Evolutionary conservation across 1,140 invertebrate genomes (phyloP).

Genomic region (Camponotus floridanus): DNA sequence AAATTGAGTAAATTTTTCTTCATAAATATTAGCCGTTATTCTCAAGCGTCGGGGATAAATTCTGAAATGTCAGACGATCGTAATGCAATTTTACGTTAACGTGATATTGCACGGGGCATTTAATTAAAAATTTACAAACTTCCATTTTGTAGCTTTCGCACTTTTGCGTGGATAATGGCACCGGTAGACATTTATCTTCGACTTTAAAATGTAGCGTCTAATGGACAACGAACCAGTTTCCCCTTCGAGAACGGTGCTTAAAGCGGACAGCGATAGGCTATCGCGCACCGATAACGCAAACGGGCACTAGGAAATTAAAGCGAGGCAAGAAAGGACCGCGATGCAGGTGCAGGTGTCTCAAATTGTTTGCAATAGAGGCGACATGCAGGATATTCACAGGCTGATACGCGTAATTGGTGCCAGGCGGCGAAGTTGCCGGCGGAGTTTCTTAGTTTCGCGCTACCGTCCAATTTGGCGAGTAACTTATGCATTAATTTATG

Average conservation of each 20-base stretch:
- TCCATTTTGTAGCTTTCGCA: background rate
- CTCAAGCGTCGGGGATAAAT: conserved; percentile 13
- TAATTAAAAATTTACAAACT: conserved; percentile 15
- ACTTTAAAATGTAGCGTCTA: background rate
- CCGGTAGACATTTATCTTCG: background rate
- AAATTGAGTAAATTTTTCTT: background rate
- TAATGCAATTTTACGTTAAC: background rate
- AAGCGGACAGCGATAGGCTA: conserved; percentile 22
- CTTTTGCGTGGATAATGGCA: background rate
- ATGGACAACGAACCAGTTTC: background rate
- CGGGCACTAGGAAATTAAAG: background rate
- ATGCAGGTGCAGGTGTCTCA: conserved; percentile 33
- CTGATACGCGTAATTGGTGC: conserved; percentile 56
- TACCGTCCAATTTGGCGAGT: conserved; percentile 27
- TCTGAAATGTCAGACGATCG: background rate
- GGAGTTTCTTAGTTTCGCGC: conserved; percentile 48
- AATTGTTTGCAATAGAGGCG: conserved; percentile 52
- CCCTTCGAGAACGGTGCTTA: background rate
- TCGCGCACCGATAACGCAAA: conserved; percentile 31
- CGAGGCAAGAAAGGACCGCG: conserved; percentile 2
- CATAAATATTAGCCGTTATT: conserved; percentile 21
- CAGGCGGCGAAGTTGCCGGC: conserved; percentile 44
- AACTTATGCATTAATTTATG: conserved; percentile 54
- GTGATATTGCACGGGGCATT: background rate
- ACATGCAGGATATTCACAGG: conserved; percentile 49